Percentiles rank a stretch among this genome's conserved stretches.
Conservation (phyloP, 2,113 vertebrate genomes). For the Callipepla californica region DNA sequence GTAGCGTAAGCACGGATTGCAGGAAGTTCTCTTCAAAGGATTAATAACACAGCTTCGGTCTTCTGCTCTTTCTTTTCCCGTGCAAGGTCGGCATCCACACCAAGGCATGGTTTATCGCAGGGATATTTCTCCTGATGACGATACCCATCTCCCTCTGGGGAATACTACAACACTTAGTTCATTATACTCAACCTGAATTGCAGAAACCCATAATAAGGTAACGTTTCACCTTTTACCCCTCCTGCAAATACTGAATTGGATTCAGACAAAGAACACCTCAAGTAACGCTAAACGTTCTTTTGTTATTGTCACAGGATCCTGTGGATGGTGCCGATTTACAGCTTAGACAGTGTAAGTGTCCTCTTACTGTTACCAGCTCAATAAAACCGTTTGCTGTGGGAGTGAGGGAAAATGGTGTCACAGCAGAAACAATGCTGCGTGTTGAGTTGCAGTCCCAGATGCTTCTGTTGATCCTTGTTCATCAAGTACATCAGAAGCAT, state of each 20-base stretch:
- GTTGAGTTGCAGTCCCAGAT: neutral
- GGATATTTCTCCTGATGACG: conserved; percentile 96
- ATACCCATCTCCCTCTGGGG: conserved; percentile 97
- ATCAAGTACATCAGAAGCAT: neutral
- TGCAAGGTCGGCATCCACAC: conserved; percentile 91
- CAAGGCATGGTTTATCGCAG: conserved; percentile 97
- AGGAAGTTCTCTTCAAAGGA: neutral
- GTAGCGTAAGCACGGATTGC: neutral
- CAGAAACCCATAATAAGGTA: conserved; percentile 99
- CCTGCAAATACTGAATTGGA: neutral
- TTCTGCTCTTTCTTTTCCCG: neutral
- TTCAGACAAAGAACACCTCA: neutral
- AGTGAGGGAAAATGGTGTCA: neutral
- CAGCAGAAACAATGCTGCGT: neutral
- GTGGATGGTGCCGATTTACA: conserved; percentile 99
- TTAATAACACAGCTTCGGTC: neutral
- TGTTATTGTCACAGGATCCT: conserved; percentile 86
- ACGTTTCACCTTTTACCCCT: neutral
- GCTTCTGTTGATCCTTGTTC: neutral
- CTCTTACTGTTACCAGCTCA: conserved; percentile 32
- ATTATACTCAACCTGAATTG: conserved; percentile 96
- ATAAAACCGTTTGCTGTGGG: neutral
- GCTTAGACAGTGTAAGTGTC: conserved; percentile 96
- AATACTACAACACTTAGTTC: conserved; percentile 95
- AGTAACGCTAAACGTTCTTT: conserved; percentile 54